phyloP scores from a whole-genome alignment of 2,113 vertebrate species.

The Gymnorhina tibicen region DNA sequence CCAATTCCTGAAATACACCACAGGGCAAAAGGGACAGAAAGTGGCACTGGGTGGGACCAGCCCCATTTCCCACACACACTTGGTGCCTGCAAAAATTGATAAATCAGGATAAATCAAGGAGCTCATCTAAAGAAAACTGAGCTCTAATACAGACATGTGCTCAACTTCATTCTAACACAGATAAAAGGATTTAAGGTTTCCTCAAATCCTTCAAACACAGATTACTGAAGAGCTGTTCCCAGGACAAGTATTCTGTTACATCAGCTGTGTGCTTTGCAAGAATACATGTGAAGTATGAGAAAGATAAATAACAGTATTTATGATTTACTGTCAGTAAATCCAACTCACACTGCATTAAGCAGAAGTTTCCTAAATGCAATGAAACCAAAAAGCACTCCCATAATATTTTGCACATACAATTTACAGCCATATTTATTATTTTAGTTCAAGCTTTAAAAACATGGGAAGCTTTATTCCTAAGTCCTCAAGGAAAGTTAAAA shows the following conservation, averaged over 20 bases:
- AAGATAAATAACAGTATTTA: background rate
- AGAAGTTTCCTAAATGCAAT: background rate
- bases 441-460: background rate
- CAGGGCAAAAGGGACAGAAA: background rate
- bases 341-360: background rate
- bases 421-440: background rate
- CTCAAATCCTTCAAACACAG: background rate
- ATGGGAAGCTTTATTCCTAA: background rate
- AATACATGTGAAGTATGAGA: background rate
- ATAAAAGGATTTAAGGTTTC: background rate
- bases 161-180: background rate
- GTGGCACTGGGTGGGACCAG: background rate
- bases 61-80: background rate
- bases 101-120: background rate
- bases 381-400: background rate
- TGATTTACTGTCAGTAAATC: background rate
- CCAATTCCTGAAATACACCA: background rate
- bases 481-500: background rate
- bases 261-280: background rate
- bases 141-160: background rate
- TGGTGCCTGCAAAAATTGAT: background rate
- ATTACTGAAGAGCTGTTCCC: background rate
- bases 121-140: background rate
- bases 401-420: background rate
- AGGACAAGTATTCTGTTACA: background rate